These are phyloP conservation scores for Eurystomus glaucurus DNA, from an alignment of 2,797 vertebrate species.

Conservation along the genomic window DNA sequence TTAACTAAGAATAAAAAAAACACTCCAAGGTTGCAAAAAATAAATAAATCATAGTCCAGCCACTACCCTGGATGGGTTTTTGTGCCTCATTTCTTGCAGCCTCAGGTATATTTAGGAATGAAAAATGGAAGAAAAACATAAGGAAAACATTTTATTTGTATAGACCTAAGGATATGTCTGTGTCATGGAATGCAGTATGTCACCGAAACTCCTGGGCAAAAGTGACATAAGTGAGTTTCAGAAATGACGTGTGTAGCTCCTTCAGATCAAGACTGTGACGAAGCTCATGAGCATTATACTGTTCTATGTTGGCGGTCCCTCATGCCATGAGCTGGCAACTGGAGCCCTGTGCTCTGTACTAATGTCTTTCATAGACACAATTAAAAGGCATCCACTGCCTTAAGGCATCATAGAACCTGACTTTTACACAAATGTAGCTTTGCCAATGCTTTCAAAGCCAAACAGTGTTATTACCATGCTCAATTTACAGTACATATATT, in stretches of 20 bases:
- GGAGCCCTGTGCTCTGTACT: background rate
- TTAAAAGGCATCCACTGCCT: background rate
- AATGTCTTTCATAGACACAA: background rate
- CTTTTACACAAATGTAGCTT: background rate
- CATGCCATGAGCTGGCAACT: background rate
- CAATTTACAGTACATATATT: slow-evolving; percentile 52
- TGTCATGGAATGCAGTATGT: background rate
- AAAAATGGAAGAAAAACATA: background rate
- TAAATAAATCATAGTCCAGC: background rate
- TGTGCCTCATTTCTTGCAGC: background rate
- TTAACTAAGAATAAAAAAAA: background rate
- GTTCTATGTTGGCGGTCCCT: background rate
- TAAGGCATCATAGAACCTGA: background rate
- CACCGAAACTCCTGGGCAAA: background rate
- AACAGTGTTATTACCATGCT: slow-evolving; percentile 50
- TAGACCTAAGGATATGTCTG: background rate
- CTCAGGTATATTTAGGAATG: background rate
- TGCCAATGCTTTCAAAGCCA: slow-evolving; percentile 22
- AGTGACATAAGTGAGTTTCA: background rate
- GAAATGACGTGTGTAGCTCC: background rate
- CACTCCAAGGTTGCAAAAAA: background rate
- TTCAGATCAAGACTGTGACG: background rate
- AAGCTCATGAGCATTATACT: background rate
- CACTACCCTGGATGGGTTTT: background rate
- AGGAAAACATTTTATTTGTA: background rate